Base-by-base conservation (phyloP, 1,140 invertebrate species). In the Drosophila guanche region DNA sequence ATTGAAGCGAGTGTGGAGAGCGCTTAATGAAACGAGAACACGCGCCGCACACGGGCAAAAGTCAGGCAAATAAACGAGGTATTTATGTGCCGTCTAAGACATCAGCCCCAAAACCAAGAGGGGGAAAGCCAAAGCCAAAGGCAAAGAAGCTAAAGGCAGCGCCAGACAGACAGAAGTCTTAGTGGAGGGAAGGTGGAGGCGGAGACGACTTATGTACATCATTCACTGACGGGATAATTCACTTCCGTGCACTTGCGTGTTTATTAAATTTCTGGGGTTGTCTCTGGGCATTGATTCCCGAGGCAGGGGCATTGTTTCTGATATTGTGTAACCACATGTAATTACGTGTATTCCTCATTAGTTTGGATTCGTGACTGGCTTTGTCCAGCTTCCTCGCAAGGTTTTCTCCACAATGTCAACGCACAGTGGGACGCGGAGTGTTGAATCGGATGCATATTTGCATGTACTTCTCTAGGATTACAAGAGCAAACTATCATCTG, bases 191-290 rank as follows among this genome's bases (percentile, higher is more conserved):
- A 33, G 6, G 27, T 25, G 10, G 45, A 40, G 62, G 56, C 41
- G 48, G 55, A 42, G 50, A n/a, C 47, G 46, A 74, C 80, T 76
- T 1, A n/a, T n/a, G n/a, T 76, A 84, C 74, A 88, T 86, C 79
- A 86, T 88, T 76, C 83, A 89, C 83, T 88, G 83, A 69, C 84
- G 74, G 83, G 66, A 88, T 76, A 88, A 88, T 88, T 88, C 76
- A 88, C 83, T 88, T 88, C 83, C 83, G 71, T 88, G 76, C 84
- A 88, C 78, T 88, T 88, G 83, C 83, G 83, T 88, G 83, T 88
- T 88, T 88, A 88, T 88, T 88, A 88, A 88, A 88, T 88, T 88
- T 79, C 75, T 76, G 62, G 78, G 84, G 63, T 67, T 88, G 83
- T 89, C 78, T 79, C 46, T 50, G 65, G 53, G 70, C 81, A 88